Conservation (phyloP, 1,140 invertebrate genomes). For the Lasaia peninsularis region DNA sequence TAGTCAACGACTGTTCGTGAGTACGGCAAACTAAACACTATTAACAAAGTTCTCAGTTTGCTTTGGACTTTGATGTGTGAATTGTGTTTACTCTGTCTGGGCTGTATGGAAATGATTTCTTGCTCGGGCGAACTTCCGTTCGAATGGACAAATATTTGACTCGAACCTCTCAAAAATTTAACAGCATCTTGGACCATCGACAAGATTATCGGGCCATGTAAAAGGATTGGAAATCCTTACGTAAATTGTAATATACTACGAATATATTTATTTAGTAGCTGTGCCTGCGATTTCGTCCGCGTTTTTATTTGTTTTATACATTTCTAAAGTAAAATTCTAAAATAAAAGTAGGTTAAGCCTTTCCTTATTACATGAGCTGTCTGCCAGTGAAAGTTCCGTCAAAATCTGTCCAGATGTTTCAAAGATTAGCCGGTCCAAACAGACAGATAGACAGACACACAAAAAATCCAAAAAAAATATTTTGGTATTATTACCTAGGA, state of each 20-base stretch:
- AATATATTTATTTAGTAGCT: background rate
- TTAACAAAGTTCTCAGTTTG: constrained; percentile 65
- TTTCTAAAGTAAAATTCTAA: no score
- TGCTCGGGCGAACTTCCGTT: constrained; percentile 57
- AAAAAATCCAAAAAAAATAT: no score
- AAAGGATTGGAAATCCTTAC: constrained; percentile 16
- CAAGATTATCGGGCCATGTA: constrained; percentile 18
- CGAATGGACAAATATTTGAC: constrained; percentile 62
- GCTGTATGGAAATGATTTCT: constrained; percentile 68
- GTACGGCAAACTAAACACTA: constrained; percentile 40
- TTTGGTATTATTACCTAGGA: no score
- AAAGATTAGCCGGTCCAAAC: no score
- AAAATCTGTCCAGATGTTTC: no score
- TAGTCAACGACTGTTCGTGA: background rate
- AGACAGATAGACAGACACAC: no score
- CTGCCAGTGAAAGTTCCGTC: no score
- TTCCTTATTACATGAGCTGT: no score
- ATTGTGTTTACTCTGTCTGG: constrained; percentile 52
- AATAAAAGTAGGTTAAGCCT: no score
- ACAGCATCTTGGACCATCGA: constrained; percentile 45
- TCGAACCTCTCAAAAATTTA: constrained; percentile 46
- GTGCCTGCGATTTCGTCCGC: no score
- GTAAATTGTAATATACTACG: constrained; percentile 15
- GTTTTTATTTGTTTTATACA: no score
- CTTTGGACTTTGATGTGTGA: constrained; percentile 65